Conservation (phyloP, 2,888 invertebrate genomes). For the Conistra vaccinii region DNA sequence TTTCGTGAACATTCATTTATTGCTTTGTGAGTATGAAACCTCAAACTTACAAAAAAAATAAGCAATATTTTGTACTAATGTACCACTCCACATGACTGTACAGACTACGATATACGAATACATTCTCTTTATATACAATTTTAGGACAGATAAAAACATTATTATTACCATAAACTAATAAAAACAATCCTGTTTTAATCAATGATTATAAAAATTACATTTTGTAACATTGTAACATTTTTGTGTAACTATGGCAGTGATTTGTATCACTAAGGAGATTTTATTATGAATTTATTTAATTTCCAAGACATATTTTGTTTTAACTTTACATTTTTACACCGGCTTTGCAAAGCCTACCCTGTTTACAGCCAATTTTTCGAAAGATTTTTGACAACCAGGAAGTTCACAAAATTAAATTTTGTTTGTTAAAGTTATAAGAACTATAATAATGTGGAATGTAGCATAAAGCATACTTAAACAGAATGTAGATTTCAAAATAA, state of each 20-base stretch:
- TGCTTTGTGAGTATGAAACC: slow-evolving; percentile 84
- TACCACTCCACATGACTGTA: slow-evolving; percentile 85
- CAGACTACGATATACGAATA: slow-evolving; percentile 70
- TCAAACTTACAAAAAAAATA: slow-evolving; percentile 82
- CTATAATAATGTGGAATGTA: slow-evolving; percentile 65
- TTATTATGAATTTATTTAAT: slow-evolving; percentile 24
- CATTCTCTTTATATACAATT: slow-evolving; percentile 62
- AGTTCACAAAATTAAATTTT: slow-evolving; percentile 52
- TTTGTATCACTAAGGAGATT: slow-evolving; percentile 16
- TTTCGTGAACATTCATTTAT: slow-evolving; percentile 86
- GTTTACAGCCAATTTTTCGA: slow-evolving; percentile 54
- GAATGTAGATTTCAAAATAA: slow-evolving; percentile 56
- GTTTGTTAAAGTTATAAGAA: slow-evolving; percentile 31
- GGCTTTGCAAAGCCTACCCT: slow-evolving; percentile 56
- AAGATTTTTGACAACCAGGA: slow-evolving; percentile 28
- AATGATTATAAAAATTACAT: slow-evolving; percentile 23
- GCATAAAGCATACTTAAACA: slow-evolving; percentile 55
- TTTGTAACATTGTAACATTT: slow-evolving; percentile 35
- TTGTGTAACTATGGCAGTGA: slow-evolving; percentile 50
- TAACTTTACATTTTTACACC: slow-evolving; percentile 19
- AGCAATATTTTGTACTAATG: slow-evolving; percentile 88
- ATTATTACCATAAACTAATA: slow-evolving; percentile 42
- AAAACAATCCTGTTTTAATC: slow-evolving; percentile 39
- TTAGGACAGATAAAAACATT: slow-evolving; percentile 35
- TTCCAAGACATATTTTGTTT: slow-evolving; percentile 15